Percentiles rank a stretch among this genome's conserved stretches.
These are phyloP conservation scores for Ferrisia virgata DNA, from an alignment of 2,888 invertebrate species.

Conservation along the genomic window DNA sequence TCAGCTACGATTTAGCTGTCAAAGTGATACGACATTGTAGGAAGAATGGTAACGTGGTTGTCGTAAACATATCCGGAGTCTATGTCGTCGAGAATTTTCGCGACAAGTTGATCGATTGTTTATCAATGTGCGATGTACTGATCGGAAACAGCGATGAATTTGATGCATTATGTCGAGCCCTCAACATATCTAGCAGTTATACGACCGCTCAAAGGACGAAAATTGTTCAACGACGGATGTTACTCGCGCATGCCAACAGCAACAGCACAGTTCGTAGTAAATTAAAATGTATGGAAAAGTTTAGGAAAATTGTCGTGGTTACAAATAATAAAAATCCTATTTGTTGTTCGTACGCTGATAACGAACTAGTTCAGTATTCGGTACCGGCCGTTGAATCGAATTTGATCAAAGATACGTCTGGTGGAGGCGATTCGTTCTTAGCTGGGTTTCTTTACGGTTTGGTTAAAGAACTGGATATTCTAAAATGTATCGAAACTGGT, in stretches of 20 bases:
- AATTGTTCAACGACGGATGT: background rate
- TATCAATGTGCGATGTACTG: slow-evolving; percentile 56
- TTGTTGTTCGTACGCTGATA: slow-evolving; percentile 53
- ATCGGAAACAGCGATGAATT: slow-evolving; percentile 62
- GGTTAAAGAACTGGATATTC: background rate
- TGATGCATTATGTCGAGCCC: slow-evolving; percentile 53
- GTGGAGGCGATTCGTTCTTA: slow-evolving; percentile 62
- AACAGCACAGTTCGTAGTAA: background rate
- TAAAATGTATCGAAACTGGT: slow-evolving; percentile 32
- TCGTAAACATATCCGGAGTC: slow-evolving; percentile 59
- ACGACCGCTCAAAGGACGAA: slow-evolving; percentile 19
- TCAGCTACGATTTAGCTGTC: slow-evolving; percentile 55
- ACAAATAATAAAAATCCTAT: slow-evolving; percentile 63
- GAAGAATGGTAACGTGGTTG: slow-evolving; percentile 54
- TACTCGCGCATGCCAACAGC: background rate
- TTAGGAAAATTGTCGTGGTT: slow-evolving; percentile 60
- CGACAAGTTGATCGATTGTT: slow-evolving; percentile 54
- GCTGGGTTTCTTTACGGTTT: slow-evolving; percentile 57
- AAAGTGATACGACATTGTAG: slow-evolving; percentile 55
- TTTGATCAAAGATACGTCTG: slow-evolving; percentile 59
- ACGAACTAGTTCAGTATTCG: slow-evolving; percentile 49
- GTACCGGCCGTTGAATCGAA: slow-evolving; percentile 54
- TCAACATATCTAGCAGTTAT: slow-evolving; percentile 12
- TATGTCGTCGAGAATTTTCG: slow-evolving; percentile 57
- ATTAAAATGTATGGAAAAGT: slow-evolving; percentile 48